Evolutionary conservation across 2,113 vertebrate species (phyloP).

Genomic region (Sinocyclocheilus grahami): DNA sequence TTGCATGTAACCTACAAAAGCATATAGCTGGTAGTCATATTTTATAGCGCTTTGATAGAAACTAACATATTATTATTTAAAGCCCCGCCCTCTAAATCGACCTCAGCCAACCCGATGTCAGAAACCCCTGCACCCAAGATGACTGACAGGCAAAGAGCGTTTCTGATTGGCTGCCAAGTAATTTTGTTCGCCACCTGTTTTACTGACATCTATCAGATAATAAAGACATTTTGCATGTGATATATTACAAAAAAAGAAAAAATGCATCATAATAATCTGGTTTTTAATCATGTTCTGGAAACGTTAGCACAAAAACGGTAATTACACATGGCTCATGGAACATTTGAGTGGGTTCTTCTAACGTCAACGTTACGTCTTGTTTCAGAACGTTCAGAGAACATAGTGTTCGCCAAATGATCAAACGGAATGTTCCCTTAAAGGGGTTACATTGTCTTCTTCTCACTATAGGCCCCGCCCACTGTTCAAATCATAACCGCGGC

Average conservation of each 20-base stretch:
- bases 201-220: background rate
- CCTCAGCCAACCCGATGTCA: background rate
- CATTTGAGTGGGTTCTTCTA: too few relatives aligned
- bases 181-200: background rate
- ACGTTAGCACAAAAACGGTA: too few relatives aligned
- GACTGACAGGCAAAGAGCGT: background rate
- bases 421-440: too few relatives aligned
- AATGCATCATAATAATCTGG: background rate
- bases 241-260: background rate
- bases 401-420: too few relatives aligned
- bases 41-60: too few relatives aligned
- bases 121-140: background rate
- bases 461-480: too few relatives aligned
- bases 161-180: background rate
- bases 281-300: too few relatives aligned
- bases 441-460: too few relatives aligned
- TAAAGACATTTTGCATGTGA: background rate
- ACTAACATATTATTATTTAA: background rate
- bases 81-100: background rate
- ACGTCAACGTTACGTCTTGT: too few relatives aligned
- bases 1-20: background rate
- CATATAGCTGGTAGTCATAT: background rate
- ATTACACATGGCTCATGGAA: too few relatives aligned
- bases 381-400: too few relatives aligned
- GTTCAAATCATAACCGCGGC: too few relatives aligned